These are phyloP conservation scores for Siphlonurus alternatus DNA, from an alignment of 2,888 invertebrate genomes.

Conservation along the genomic window DNA sequence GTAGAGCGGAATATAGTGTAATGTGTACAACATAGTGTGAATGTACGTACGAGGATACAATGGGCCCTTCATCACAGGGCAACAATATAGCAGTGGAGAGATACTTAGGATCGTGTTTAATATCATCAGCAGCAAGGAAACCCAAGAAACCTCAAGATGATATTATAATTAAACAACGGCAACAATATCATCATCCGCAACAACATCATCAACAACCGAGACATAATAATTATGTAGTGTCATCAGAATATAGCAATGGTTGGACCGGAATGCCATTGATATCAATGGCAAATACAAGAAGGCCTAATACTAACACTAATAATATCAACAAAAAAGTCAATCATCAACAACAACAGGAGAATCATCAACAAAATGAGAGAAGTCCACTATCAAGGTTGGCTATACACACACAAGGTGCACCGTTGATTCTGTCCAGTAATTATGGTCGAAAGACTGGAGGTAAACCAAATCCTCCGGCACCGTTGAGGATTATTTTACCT, in stretches of 20 bases:
- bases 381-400: constrained; percentile 54
- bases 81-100: constrained; percentile 38
- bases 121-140: constrained; percentile 27
- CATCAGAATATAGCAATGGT: constrained; percentile 29
- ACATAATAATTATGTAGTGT: constrained; percentile 1
- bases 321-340: constrained; percentile 13
- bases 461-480: constrained; percentile 18
- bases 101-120: constrained; percentile 44
- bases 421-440: constrained; percentile 56
- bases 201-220: constrained; percentile 7
- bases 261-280: constrained; percentile 72
- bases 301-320: not conserved
- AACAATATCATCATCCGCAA: constrained; percentile 7
- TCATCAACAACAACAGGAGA: constrained; percentile 13
- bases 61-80: constrained; percentile 54
- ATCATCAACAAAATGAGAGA: constrained; percentile 19
- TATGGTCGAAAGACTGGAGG: constrained; percentile 35
- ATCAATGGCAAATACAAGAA: constrained; percentile 39
- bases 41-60: constrained; percentile 22
- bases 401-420: constrained; percentile 69
- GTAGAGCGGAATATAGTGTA: too few species aligned
- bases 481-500: constrained; percentile 7
- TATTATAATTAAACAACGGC: not conserved
- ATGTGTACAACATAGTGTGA: not conserved
- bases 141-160: not conserved